Percentiles rank a stretch among this genome's conserved stretches.
Conservation (phyloP, 2,113 vertebrate genomes). For the Machaerirhynchus nigripectus region DNA sequence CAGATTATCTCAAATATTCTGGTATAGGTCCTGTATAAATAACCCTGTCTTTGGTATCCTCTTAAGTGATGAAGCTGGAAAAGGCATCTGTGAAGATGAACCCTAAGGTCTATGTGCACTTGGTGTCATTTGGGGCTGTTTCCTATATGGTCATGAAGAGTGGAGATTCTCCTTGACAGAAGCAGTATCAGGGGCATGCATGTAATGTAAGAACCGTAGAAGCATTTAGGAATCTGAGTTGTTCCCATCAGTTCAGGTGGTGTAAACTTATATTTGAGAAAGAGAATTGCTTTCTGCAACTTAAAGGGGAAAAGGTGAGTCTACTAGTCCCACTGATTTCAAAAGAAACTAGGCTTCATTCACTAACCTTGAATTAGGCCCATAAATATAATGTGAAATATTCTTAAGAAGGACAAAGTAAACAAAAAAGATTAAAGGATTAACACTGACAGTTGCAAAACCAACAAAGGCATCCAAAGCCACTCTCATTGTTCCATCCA, state of each 20-base stretch:
- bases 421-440: constrained; percentile 15
- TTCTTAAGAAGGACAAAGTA: background rate
- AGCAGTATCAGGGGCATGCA: rapidly evolving
- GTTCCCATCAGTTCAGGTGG: background rate
- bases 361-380: background rate
- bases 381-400: constrained; percentile 16
- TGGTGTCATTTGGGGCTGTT: background rate
- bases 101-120: rapidly evolving
- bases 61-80: background rate
- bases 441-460: background rate
- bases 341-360: background rate
- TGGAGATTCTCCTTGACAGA: background rate
- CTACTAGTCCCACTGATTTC: background rate
- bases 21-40: background rate
- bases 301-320: background rate
- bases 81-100: background rate
- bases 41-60: background rate
- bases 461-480: background rate
- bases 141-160: background rate
- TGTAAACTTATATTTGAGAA: background rate
- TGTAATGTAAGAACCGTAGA: background rate
- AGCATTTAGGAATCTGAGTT: background rate
- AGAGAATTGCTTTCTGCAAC: background rate
- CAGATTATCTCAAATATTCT: background rate
- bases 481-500: background rate